Conservation (phyloP, 1,140 invertebrate species). For the Scaptomyza graminum region DNA sequence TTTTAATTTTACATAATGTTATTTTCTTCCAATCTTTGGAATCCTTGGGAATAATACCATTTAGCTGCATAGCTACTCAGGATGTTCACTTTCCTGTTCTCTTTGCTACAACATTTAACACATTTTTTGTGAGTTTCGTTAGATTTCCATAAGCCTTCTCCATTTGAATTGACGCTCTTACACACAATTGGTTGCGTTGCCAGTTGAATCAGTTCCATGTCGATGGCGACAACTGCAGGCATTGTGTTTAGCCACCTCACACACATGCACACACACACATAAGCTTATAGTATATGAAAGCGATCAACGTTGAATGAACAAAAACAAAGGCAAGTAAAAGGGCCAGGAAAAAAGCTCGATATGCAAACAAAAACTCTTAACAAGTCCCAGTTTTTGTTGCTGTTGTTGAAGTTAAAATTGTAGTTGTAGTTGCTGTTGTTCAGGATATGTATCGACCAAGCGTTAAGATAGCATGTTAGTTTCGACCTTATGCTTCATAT, state of each 20-base stretch:
- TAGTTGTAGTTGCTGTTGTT: background rate
- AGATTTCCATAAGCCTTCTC: conserved; percentile 51
- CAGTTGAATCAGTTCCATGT: conserved; percentile 65
- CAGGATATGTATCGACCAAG: background rate
- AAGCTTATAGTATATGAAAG: conserved; percentile 16
- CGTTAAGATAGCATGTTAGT: conserved; percentile 14
- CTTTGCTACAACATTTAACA: background rate
- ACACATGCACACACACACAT: conserved; percentile 14
- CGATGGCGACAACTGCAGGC: conserved; percentile 38
- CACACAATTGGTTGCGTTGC: conserved; percentile 66
- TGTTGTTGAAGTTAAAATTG: background rate
- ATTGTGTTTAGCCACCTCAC: conserved; percentile 4
- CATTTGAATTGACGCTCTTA: conserved; percentile 49
- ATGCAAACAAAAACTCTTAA: conserved; percentile 39
- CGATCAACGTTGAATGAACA: conserved; percentile 61
- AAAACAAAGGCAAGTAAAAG: conserved; percentile 48
- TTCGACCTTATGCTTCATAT: background rate
- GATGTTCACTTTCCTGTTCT: background rate
- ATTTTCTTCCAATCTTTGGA: background rate
- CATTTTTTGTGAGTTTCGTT: conserved; percentile 15
- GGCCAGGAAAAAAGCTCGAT: conserved; percentile 11
- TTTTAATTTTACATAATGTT: too few relatives aligned
- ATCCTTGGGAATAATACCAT: background rate
- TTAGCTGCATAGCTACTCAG: background rate
- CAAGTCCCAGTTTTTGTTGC: conserved; percentile 28